Conservation (phyloP, 2,797 vertebrate genomes). For the Philypnodon macrostomus region DNA sequence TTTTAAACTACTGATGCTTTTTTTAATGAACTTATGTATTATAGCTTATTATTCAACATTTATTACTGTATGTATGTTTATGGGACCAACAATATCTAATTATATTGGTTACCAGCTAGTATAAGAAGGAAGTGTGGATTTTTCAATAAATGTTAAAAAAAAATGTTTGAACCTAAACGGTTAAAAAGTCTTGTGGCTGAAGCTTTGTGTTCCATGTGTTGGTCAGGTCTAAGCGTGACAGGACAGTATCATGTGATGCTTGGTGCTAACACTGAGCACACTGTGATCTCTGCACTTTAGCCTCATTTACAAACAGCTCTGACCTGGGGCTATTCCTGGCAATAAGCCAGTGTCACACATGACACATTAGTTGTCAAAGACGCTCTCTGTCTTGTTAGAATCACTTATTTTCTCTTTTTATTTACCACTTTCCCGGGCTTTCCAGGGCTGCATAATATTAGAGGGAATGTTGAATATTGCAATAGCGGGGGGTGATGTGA, state of each 20-base stretch:
- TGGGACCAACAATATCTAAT: slow-evolving; percentile 24
- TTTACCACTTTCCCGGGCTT: neutral
- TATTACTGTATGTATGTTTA: slow-evolving; percentile 16
- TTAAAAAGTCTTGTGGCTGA: slow-evolving; percentile 4
- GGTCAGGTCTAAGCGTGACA: slow-evolving; percentile 49
- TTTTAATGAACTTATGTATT: slow-evolving; percentile 25
- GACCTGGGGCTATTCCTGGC: slow-evolving; percentile 60
- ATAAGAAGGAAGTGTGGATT: slow-evolving; percentile 16
- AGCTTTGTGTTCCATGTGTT: slow-evolving; percentile 8
- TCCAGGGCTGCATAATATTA: too few relatives aligned
- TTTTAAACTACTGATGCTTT: slow-evolving; percentile 62
- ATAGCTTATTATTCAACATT: slow-evolving; percentile 34
- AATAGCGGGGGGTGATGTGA: too few relatives aligned
- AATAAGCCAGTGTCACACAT: slow-evolving; percentile 70
- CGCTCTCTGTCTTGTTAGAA: slow-evolving; percentile 64
- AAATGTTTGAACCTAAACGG: too few relatives aligned
- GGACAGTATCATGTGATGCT: slow-evolving; percentile 64
- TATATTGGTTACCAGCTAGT: slow-evolving; percentile 22
- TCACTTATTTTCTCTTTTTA: slow-evolving; percentile 14
- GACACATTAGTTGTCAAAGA: slow-evolving; percentile 72
- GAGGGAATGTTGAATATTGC: too few relatives aligned
- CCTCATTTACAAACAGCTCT: slow-evolving; percentile 30
- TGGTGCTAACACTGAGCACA: slow-evolving; percentile 44
- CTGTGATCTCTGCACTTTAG: slow-evolving; percentile 45
- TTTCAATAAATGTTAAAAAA: slow-evolving; percentile 40